These are phyloP conservation scores for Oreohelix idahoensis DNA, from an alignment of 1,140 invertebrate species.

Conservation along the genomic window DNA sequence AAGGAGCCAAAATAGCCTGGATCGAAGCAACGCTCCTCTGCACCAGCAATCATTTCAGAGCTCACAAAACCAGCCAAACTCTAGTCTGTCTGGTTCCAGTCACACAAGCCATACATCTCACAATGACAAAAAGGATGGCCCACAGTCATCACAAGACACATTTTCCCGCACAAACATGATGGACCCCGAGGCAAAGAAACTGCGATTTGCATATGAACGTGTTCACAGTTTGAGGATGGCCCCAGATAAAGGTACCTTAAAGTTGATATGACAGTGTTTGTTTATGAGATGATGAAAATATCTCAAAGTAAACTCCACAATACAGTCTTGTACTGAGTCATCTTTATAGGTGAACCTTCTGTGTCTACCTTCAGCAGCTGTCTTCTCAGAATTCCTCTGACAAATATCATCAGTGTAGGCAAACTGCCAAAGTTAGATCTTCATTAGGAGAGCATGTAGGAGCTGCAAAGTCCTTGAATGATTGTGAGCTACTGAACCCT, in stretches of 20 bases:
- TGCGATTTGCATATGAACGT: constrained; percentile 45
- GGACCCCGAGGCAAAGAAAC: constrained; percentile 44
- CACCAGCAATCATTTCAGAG: not conserved
- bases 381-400: too few relatives aligned
- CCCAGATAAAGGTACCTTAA: constrained; percentile 38
- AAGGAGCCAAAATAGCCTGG: not conserved
- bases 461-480: too few relatives aligned
- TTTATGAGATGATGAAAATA: too few relatives aligned
- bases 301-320: too few relatives aligned
- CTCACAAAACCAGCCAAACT: not conserved
- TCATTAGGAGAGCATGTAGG: too few relatives aligned
- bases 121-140: not conserved
- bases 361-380: too few relatives aligned
- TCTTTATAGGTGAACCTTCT: too few relatives aligned
- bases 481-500: too few relatives aligned
- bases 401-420: too few relatives aligned
- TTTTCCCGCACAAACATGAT: constrained; percentile 27
- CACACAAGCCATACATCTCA: not conserved
- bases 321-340: too few relatives aligned
- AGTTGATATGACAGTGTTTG: too few relatives aligned
- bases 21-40: not conserved
- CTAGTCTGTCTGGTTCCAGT: not conserved
- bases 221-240: constrained; percentile 40
- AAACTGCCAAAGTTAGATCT: too few relatives aligned
- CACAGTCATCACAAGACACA: not conserved